These are phyloP conservation scores for Athalia cordata DNA, from an alignment of 2,888 invertebrate genomes.

Conservation along the genomic window DNA sequence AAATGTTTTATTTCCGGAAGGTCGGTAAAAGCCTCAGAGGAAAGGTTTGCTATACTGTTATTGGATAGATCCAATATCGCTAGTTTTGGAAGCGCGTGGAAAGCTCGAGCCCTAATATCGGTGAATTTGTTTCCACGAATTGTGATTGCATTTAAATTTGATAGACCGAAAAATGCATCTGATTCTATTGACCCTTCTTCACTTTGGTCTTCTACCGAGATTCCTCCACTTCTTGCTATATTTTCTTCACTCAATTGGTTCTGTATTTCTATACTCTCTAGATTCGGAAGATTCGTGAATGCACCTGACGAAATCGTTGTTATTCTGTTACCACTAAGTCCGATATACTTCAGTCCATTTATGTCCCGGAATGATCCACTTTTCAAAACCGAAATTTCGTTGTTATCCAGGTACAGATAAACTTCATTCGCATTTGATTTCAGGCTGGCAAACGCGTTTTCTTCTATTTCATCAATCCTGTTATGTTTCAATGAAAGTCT, in stretches of 20 bases:
- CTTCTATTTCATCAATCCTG: not conserved
- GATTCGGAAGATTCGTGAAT: constrained; percentile 27
- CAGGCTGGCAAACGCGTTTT: constrained; percentile 9
- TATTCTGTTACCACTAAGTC: constrained; percentile 25
- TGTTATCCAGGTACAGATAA: constrained; percentile 17
- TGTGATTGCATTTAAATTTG: constrained; percentile 4
- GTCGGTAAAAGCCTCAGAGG: constrained; percentile 2
- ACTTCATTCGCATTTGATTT: not conserved
- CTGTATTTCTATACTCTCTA: constrained; percentile 19
- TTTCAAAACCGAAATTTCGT: constrained; percentile 8
- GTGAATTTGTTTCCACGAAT: constrained; percentile 13
- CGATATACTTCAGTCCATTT: constrained; percentile 30
- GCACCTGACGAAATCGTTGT: constrained; percentile 23
- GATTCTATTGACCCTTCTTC: constrained; percentile 30
- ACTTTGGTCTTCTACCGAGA: not conserved
- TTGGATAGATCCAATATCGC: constrained; percentile 10
- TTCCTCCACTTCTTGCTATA: not conserved
- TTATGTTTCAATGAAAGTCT: constrained; percentile 23
- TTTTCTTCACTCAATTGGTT: not conserved
- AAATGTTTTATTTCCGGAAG: constrained; percentile 11
- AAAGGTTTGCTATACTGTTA: constrained; percentile 7
- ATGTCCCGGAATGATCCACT: constrained; percentile 18
- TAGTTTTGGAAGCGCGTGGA: constrained; percentile 21
- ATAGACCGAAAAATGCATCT: constrained; percentile 16
- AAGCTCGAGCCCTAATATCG: not conserved